These are phyloP conservation scores for Achroia grisella DNA, from an alignment of 1,140 invertebrate genomes.

Conservation along the genomic window DNA sequence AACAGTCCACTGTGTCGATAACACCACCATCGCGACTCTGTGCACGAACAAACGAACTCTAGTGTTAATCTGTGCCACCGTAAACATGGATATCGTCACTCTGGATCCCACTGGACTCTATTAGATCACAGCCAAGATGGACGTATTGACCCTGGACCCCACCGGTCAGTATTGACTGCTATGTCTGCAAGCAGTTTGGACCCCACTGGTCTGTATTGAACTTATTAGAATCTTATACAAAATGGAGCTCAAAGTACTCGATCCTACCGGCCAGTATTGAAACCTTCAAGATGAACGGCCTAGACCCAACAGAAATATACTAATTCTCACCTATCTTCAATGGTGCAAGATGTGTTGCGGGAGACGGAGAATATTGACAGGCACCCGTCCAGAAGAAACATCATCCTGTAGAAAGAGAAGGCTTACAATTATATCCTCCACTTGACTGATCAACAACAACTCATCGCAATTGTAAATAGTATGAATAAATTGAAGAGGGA, in stretches of 20 bases:
- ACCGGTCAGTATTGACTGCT: slow-evolving; percentile 54
- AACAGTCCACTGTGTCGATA: slow-evolving; percentile 28
- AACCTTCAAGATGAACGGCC: slow-evolving; percentile 49
- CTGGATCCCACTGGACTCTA: slow-evolving; percentile 66
- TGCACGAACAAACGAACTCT: slow-evolving; percentile 41
- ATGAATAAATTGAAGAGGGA: slow-evolving; percentile 50
- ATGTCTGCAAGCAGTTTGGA: slow-evolving; percentile 40
- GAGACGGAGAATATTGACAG: slow-evolving; percentile 49
- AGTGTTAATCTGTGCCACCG: slow-evolving; percentile 48
- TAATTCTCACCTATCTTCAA: slow-evolving; percentile 37
- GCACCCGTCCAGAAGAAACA: slow-evolving; percentile 57
- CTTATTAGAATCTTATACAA: slow-evolving; percentile 13
- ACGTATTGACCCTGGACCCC: slow-evolving; percentile 50
- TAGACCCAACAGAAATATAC: slow-evolving; percentile 65
- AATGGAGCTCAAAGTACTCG: slow-evolving; percentile 36
- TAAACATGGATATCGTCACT: slow-evolving; percentile 58
- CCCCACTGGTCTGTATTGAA: slow-evolving; percentile 61
- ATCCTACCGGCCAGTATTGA: slow-evolving; percentile 66
- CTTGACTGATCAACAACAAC: slow-evolving; percentile 37
- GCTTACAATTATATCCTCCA: slow-evolving; percentile 21
- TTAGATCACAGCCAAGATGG: slow-evolving; percentile 41
- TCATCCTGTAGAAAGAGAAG: slow-evolving; percentile 65
- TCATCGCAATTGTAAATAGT: slow-evolving; percentile 53
- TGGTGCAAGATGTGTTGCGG: slow-evolving; percentile 64
- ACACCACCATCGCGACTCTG: slow-evolving; percentile 25